phyloP scores from a whole-genome alignment of 2,888 invertebrate genomes.

The Campoplex nolae region DNA sequence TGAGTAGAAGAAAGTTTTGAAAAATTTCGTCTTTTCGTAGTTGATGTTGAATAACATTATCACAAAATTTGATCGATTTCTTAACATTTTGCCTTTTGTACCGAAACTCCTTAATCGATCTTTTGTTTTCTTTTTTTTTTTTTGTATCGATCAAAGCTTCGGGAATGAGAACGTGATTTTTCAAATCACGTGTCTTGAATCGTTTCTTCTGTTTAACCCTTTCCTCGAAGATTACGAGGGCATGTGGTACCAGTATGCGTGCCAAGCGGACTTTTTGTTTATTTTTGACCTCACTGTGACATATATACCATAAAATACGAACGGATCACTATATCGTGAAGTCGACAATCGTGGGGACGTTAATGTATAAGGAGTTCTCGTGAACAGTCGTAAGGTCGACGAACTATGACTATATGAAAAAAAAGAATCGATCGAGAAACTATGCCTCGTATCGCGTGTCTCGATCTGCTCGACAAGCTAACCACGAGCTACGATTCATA shows the following conservation, averaged over 20 bases:
- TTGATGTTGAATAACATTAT: too few species aligned
- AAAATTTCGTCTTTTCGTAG: too few species aligned
- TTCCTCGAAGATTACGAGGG: background rate
- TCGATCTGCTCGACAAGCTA: constrained; percentile 15
- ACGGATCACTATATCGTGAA: too few species aligned
- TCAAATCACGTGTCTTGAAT: constrained; percentile 30
- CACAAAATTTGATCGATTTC: too few species aligned
- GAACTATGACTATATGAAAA: constrained; percentile 53
- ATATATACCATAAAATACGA: background rate
- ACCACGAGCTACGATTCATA: constrained; percentile 27
- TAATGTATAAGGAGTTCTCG: constrained; percentile 51
- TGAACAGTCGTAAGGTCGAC: constrained; percentile 55
- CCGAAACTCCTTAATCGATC: background rate
- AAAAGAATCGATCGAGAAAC: constrained; percentile 62
- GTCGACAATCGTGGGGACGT: constrained; percentile 19
- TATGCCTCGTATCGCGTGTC: constrained; percentile 62
- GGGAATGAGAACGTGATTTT: constrained; percentile 7
- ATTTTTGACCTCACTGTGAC: constrained; percentile 41
- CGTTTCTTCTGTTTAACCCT: constrained; percentile 11
- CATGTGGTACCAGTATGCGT: constrained; percentile 57
- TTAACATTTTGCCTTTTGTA: too few species aligned
- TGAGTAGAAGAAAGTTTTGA: too few species aligned
- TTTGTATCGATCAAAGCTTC: background rate
- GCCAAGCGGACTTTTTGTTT: constrained; percentile 48
- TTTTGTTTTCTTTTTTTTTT: background rate